A percentile compares a stretch with the other conserved stretches of the same genome.
Conservation (phyloP, 2,113 vertebrate genomes). For the Bostrychus sinensis region DNA sequence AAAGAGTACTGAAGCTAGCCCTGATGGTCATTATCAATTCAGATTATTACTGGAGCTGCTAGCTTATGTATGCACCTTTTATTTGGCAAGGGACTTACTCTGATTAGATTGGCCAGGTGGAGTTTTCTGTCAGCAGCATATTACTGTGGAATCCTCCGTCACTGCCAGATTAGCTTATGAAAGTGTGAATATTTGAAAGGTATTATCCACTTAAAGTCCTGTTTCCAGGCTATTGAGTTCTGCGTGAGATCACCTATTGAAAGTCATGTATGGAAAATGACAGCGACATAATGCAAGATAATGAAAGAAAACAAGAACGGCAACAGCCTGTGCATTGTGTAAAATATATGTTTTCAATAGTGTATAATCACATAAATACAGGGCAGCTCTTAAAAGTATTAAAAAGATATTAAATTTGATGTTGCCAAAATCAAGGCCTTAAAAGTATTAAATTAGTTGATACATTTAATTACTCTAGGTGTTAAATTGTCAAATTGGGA, state of each 20-base stretch:
- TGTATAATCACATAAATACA: too few species aligned
- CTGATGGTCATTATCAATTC: constrained; percentile 35
- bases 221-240: constrained; percentile 38
- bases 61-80: constrained; percentile 26
- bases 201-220: constrained; percentile 33
- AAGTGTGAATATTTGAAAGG: constrained; percentile 49
- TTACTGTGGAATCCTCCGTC: constrained; percentile 30
- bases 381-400: too few species aligned
- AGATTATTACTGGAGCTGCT: constrained; percentile 29
- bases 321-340: too few species aligned
- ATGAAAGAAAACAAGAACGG: not conserved
- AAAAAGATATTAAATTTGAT: too few species aligned
- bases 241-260: constrained; percentile 5
- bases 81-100: constrained; percentile 42
- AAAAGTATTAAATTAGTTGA: too few species aligned
- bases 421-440: too few species aligned
- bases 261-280: constrained; percentile 14
- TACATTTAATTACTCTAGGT: too few species aligned
- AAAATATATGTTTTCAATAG: too few species aligned
- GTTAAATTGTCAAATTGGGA: too few species aligned
- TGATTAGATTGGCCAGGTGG: constrained; percentile 50
- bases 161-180: constrained; percentile 40
- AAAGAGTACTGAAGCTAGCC: constrained; percentile 30
- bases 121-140: constrained; percentile 42
- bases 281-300: not conserved